phyloP scores from a whole-genome alignment of 2,113 vertebrate genomes.

The Felis catus region F.catus_Fca126_mat1.0 CM031412.1:82516001-82516500 shows the following conservation, averaged over 20 bases:
- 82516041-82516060: too few relatives aligned
- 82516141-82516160: not conserved
- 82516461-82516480: not conserved
- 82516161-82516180: not conserved
- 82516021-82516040: not conserved
- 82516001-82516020: accelerated
- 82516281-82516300: not conserved
- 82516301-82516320: accelerated
- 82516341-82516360: too few relatives aligned
- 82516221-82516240: accelerated
- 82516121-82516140: too few relatives aligned
- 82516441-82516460: too few relatives aligned
- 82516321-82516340: accelerated
- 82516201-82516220: accelerated
- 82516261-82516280: not conserved
- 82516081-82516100: not conserved
- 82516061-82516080: too few relatives aligned
- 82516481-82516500: not conserved
- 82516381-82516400: not conserved
- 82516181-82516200: too few relatives aligned
- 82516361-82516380: too few relatives aligned
- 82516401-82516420: not conserved
- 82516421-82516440: not conserved
- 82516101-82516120: not conserved
- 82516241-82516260: not conserved